phyloP scores from a whole-genome alignment of 2,113 vertebrate species.

The Oncorhynchus nerka region DNA sequence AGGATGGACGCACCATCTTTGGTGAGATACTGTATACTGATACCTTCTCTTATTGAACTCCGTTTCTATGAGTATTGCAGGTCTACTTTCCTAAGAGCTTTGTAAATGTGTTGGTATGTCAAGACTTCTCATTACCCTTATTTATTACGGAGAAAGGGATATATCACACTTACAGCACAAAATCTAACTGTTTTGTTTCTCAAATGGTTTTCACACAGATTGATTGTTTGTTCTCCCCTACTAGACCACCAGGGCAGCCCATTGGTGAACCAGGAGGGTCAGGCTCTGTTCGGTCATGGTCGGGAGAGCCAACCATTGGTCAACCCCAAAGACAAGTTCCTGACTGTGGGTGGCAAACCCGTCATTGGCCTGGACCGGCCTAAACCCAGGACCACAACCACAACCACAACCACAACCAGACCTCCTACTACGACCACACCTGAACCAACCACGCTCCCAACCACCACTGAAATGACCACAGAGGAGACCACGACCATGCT shows the following conservation, averaged over 20 bases:
- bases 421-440: slow-evolving; percentile 67
- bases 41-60: not conserved
- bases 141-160: too few species aligned
- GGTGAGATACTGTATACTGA: slow-evolving; percentile 71
- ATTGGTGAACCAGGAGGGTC: slow-evolving; percentile 87
- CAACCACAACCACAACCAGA: slow-evolving; percentile 34
- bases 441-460: slow-evolving; percentile 63
- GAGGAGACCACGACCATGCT: slow-evolving; percentile 66
- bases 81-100: not conserved
- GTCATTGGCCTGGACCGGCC: slow-evolving; percentile 85
- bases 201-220: not conserved
- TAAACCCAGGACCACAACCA: slow-evolving; percentile 74
- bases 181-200: not conserved
- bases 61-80: not conserved
- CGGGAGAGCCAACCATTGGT: slow-evolving; percentile 88
- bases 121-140: too few species aligned
- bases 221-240: not conserved
- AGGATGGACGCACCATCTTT: slow-evolving; percentile 92
- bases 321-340: slow-evolving; percentile 88
- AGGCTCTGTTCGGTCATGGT: slow-evolving; percentile 91
- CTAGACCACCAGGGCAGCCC: slow-evolving; percentile 90
- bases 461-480: slow-evolving; percentile 71
- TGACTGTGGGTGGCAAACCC: slow-evolving; percentile 92
- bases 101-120: too few species aligned
- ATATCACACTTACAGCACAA: not conserved